Evolutionary conservation across 2,797 vertebrate species (phyloP).

Genomic region (Tenualosa ilisha): DNA sequence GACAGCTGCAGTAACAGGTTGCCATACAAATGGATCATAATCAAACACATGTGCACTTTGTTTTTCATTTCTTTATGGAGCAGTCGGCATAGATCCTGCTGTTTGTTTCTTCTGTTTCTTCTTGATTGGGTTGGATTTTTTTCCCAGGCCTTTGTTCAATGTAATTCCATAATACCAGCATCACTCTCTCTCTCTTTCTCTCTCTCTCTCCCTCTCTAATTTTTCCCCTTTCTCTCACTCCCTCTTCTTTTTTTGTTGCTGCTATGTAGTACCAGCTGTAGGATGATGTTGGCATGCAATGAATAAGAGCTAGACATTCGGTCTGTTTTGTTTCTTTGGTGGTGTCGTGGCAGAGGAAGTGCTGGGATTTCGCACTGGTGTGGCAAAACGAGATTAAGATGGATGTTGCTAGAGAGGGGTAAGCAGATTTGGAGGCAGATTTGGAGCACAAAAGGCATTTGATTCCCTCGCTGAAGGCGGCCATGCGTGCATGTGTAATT

Average conservation of each 20-base stretch:
- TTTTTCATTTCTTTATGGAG: neutral
- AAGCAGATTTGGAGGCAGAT: conserved; percentile 46
- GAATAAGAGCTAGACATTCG: neutral
- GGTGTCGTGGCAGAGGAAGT: conserved; percentile 32
- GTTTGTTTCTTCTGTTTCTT: conserved; percentile 7
- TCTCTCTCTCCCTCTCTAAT: neutral
- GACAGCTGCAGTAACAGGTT: conserved; percentile 42
- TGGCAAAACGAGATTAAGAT: conserved; percentile 36
- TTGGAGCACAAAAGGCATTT: conserved; percentile 49
- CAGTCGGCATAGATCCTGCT: neutral
- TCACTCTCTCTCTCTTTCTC: neutral
- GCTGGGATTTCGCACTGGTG: conserved; percentile 20
- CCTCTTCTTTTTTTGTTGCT: neutral
- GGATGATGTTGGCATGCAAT: neutral
- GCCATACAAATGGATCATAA: conserved; percentile 25
- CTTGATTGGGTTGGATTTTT: neutral
- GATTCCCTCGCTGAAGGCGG: conserved; percentile 47
- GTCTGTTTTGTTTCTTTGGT: neutral
- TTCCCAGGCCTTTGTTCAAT: neutral
- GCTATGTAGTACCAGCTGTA: neutral
- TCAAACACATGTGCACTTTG: neutral
- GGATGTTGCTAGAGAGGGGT: conserved; percentile 32
- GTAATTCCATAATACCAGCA: conserved; percentile 11
- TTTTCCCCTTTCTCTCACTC: neutral
- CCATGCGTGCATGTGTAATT: conserved; percentile 48